Evolutionary conservation across 1,140 invertebrate genomes (phyloP).

Genomic region (Achatina immaculata): DNA sequence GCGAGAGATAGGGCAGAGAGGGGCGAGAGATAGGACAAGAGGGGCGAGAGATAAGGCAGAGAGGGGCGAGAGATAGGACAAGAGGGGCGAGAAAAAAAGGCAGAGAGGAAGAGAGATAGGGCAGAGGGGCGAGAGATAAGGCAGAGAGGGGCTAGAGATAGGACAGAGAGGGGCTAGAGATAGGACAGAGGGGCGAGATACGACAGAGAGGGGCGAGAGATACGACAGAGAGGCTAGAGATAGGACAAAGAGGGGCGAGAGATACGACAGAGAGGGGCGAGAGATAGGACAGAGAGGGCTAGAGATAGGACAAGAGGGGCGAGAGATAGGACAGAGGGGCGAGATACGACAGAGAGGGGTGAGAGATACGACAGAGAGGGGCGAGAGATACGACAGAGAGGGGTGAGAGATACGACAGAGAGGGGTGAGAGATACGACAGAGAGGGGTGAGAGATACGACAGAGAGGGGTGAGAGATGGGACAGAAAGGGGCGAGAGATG

Average conservation of each 20-base stretch:
- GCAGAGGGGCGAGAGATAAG: not conserved
- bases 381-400: not conserved
- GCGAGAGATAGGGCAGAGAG: no score
- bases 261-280: not conserved
- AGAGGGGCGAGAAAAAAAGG: not conserved
- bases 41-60: no score
- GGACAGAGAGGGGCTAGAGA: no score
- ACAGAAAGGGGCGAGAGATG: not conserved
- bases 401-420: not conserved
- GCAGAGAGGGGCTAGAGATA: no score
- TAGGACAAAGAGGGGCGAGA: not conserved
- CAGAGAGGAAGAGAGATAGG: not conserved
- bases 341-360: not conserved
- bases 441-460: slow-evolving; percentile 5
- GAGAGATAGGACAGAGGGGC: not conserved
- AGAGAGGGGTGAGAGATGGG: not conserved
- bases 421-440: not conserved
- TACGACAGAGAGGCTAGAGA: not conserved
- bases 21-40: no score
- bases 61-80: no score
- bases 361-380: not conserved
- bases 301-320: not conserved
- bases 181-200: no score
- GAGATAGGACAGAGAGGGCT: not conserved
- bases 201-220: no score